A percentile compares a stretch with the other conserved stretches of the same genome.
These are phyloP conservation scores for Rhynchopsitta pachyrhyncha DNA, from an alignment of 2,113 vertebrate genomes.

Conservation along the genomic window DNA sequence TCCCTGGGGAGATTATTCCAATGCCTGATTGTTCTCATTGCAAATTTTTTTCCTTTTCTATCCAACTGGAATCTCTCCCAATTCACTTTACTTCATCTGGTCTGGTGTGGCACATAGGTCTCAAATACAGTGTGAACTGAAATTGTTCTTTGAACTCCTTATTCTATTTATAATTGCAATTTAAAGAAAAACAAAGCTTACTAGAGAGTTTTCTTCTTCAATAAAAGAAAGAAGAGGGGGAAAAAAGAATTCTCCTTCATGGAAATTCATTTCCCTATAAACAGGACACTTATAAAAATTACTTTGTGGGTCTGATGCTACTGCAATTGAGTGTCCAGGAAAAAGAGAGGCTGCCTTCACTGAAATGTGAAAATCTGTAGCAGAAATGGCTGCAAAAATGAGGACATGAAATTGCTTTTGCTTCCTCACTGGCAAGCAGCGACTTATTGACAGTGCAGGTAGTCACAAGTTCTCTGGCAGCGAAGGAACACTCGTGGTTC, in stretches of 20 bases:
- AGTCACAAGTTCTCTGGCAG: not conserved
- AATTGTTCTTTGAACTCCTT: not conserved
- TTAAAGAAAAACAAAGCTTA: not conserved
- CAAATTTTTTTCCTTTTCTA: not conserved
- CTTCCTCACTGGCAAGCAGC: not conserved
- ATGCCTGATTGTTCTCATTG: not conserved
- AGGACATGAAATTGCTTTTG: not conserved
- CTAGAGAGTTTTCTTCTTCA: not conserved
- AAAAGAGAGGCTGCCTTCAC: not conserved
- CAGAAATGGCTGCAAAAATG: not conserved
- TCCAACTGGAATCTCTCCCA: not conserved
- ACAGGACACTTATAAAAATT: not conserved
- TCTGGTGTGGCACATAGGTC: not conserved
- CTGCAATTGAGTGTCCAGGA: not conserved
- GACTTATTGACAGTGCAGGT: not conserved
- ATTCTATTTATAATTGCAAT: not conserved
- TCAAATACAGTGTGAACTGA: fast-evolving
- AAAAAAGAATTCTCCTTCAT: not conserved
- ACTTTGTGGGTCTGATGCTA: not conserved
- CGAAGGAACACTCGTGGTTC: fast-evolving
- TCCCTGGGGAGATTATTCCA: not conserved
- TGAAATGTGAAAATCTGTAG: not conserved
- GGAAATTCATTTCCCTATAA: not conserved
- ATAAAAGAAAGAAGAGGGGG: not conserved
- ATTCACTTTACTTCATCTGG: not conserved